Conservation (phyloP, 2,113 vertebrate species). For the Grammomys dolichurus region DNA sequence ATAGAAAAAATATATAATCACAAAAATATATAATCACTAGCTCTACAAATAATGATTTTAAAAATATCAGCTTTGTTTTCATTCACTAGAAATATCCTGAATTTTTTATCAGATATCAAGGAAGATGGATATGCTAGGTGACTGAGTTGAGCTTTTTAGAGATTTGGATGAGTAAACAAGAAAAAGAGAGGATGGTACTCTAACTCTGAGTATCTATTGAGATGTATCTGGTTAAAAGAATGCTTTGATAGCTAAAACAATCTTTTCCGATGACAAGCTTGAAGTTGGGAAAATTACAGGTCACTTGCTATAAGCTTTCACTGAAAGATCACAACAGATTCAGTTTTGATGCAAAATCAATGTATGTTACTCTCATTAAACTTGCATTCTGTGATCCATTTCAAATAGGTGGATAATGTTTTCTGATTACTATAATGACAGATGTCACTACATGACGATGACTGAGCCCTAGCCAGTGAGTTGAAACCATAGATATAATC, state of each 20-base stretch:
- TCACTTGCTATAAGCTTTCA: neutral
- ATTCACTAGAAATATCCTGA: neutral
- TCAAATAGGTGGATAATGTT: neutral
- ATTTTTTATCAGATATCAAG: neutral
- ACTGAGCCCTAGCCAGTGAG: accelerated
- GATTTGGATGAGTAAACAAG: neutral
- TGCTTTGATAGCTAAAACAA: neutral
- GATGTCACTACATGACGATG: neutral
- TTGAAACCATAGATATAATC: neutral
- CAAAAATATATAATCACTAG: neutral
- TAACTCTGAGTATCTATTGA: neutral
- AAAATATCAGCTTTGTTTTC: neutral
- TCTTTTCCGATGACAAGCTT: neutral
- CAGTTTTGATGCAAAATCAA: neutral
- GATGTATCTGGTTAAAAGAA: neutral
- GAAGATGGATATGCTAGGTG: neutral
- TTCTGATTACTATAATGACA: neutral
- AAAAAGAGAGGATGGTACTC: neutral
- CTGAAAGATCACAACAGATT: neutral
- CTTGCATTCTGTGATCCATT: neutral
- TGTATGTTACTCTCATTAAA: neutral
- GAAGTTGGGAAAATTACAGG: neutral
- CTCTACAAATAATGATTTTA: neutral
- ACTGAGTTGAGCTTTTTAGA: neutral
- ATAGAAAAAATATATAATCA: neutral